phyloP scores from a whole-genome alignment of 2,888 invertebrate species.

The Rhingia campestris region DNA sequence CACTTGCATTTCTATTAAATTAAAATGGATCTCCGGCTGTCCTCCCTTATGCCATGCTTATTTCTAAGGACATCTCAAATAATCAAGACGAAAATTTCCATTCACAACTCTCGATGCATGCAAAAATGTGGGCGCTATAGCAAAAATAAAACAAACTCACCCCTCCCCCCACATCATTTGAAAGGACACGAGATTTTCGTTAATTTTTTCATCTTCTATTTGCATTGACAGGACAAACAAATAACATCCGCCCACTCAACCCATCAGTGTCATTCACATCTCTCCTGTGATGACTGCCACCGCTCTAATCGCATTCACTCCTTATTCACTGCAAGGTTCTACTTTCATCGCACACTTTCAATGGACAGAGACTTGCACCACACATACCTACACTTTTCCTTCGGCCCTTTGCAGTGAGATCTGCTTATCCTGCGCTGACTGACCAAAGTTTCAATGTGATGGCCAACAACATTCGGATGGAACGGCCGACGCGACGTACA shows the following conservation, averaged over 20 bases:
- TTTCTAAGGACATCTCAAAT: constrained; percentile 47
- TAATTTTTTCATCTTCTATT: constrained; percentile 7
- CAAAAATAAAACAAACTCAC: constrained; percentile 21
- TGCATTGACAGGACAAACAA: constrained; percentile 34
- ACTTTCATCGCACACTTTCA: constrained; percentile 64
- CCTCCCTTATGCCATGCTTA: constrained; percentile 16
- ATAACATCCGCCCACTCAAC: constrained; percentile 48
- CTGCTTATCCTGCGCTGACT: constrained; percentile 55
- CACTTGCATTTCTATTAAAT: constrained; percentile 40
- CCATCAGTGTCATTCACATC: constrained; percentile 51
- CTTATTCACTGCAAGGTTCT: constrained; percentile 51
- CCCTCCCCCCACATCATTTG: not conserved
- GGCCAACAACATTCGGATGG: constrained; percentile 61
- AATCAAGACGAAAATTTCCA: constrained; percentile 55
- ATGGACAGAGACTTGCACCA: constrained; percentile 47
- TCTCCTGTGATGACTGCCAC: constrained; percentile 8
- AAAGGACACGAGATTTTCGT: constrained; percentile 14
- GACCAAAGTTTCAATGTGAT: constrained; percentile 67
- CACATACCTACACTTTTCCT: constrained; percentile 61
- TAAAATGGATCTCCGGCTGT: constrained; percentile 26
- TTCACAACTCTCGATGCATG: constrained; percentile 59
- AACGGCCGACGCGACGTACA: constrained; percentile 42
- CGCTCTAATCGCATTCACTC: constrained; percentile 58
- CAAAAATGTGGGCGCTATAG: constrained; percentile 8
- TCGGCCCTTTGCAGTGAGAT: constrained; percentile 32